A percentile compares a stretch with the other conserved stretches of the same genome.
These are phyloP conservation scores for Channallabes apus DNA, from an alignment of 2,797 vertebrate genomes.

Conservation along the genomic window DNA sequence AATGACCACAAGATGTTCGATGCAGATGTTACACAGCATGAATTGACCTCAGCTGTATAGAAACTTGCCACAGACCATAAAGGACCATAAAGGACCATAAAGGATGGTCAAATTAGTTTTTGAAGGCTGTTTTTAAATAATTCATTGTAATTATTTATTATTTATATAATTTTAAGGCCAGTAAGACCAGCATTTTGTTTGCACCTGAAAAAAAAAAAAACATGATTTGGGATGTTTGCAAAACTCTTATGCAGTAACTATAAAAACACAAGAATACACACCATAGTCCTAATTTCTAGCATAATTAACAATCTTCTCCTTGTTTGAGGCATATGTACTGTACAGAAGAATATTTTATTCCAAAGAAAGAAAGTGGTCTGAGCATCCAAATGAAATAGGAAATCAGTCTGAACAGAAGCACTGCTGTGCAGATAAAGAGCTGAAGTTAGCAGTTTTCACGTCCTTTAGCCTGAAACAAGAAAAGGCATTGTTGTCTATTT, in stretches of 20 bases:
- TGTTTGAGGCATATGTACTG: no score
- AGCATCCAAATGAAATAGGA: neutral
- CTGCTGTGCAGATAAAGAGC: neutral
- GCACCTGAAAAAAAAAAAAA: no score
- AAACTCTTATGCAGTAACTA: neutral
- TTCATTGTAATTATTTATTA: no score
- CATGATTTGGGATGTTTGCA: no score
- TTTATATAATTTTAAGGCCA: no score
- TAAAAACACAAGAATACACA: neutral
- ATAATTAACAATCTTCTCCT: no score
- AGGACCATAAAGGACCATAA: neutral
- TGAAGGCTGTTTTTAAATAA: accelerated
- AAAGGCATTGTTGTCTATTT: neutral
- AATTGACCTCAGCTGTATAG: no score
- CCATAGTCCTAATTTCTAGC: neutral
- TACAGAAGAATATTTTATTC: neutral
- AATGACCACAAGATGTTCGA: no score
- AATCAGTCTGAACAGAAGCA: neutral
- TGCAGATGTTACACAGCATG: no score
- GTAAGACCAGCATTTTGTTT: no score
- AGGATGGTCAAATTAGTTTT: neutral
- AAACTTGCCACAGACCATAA: neutral
- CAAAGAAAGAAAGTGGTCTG: neutral
- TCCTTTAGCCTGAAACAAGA: neutral
- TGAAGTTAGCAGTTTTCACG: neutral